Conservation (phyloP, 2,888 invertebrate genomes). For the Gastracanthus pulcherrimus region DNA sequence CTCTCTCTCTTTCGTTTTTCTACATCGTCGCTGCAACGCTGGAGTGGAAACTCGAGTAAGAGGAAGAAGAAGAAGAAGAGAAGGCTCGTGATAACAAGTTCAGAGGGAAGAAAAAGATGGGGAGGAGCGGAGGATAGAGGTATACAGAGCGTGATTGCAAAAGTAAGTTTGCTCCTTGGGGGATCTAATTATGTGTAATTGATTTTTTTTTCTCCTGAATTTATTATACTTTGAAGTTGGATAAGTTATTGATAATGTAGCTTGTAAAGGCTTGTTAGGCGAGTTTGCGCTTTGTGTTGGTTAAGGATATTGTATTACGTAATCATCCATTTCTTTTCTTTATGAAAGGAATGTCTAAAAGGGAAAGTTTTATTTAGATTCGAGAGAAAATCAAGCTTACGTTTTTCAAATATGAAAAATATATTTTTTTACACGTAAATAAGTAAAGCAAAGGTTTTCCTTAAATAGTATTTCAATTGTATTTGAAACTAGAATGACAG, state of each 20-base stretch:
- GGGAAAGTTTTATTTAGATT: no score
- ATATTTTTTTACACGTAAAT: no score
- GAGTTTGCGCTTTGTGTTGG: not conserved
- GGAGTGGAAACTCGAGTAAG: not conserved
- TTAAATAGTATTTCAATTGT: no score
- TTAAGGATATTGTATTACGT: no score
- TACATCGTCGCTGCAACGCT: not conserved
- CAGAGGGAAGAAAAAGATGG: not conserved
- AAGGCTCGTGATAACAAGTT: slow-evolving; percentile 40
- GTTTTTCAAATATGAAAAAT: no score
- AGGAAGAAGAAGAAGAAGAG: slow-evolving; percentile 2
- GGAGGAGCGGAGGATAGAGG: not conserved
- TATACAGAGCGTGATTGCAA: slow-evolving; percentile 17
- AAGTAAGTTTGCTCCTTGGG: slow-evolving; percentile 24
- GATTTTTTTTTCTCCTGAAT: slow-evolving; percentile 25
- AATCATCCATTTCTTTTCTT: no score
- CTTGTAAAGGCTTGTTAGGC: not conserved
- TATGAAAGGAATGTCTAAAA: no score
- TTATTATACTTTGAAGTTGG: not conserved
- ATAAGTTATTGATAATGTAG: slow-evolving; percentile 9
- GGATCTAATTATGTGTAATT: slow-evolving; percentile 39
- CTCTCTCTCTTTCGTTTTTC: not conserved
- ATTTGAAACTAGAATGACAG: no score
- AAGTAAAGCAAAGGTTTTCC: no score
- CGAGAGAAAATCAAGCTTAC: not conserved